Evolutionary conservation across 1,140 invertebrate species (phyloP), one percentile per base, ranked within the genome.

Genomic region (Laupala kohalensis): DNA sequence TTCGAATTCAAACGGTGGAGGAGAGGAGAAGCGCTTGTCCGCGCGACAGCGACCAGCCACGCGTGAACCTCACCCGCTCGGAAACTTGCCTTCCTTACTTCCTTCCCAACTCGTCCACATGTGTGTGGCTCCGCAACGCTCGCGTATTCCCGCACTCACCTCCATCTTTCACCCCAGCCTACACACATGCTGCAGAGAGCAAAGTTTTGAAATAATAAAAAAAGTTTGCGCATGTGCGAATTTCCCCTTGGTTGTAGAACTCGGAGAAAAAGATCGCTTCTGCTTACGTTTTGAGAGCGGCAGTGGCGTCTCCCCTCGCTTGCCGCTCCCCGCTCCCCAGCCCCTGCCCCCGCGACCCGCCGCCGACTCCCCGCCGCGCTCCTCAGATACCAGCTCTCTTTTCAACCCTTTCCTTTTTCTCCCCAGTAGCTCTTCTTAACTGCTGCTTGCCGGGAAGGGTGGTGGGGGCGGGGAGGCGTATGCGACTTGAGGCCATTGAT

Each of bases 351-450:
- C 27, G 28, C 70, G 25, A 13, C 27, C 64, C 26, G 25, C 65
- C 66, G 25, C 65, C 6, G n/a, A n/a, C 71, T 26, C 12, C 24
- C 66, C 24, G 53, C 28, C 62, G 63, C 69, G 63, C 69, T 37
- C 30, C 67, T 37, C 63, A 23, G 23, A 69, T 26, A 28, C 71
- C 29, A 68, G 63, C 71, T 72, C 71, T 71, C 67, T 68, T 70
- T 72, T 62, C 71, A 72, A 72, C 71, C 71, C 71, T 72, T 72
- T 72, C 67, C 69, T 72, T 69, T 72, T 72, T 69, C 71, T 64
- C 71, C 71, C 67, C 67, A 66, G 25, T 28, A 30, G 25, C 65
- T 69, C 71, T 72, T 64, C 71, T 72, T 72, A 68, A 53, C 69
- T 63, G 69, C 69, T 25, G 69, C 69, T 24, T 66, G 64, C 23